A percentile compares a stretch with the other conserved stretches of the same genome.
These are phyloP conservation scores for Aspidiotus destructor DNA, from an alignment of 2,888 invertebrate species.

Conservation along the genomic window DNA sequence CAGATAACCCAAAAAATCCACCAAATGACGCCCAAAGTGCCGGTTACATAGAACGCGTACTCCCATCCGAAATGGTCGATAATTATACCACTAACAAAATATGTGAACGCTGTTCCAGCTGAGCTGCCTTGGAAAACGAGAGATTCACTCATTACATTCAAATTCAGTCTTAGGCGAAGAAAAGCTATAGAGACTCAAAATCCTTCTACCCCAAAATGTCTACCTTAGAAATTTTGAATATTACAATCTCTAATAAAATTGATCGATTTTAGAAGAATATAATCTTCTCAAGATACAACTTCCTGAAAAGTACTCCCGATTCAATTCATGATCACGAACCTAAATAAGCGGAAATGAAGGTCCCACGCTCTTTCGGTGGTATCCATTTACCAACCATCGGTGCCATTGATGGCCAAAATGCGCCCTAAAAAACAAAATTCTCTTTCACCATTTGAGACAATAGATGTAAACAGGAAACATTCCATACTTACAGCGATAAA, in stretches of 20 bases:
- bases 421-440: constrained; percentile 44
- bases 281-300: no score
- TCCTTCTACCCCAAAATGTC: no score
- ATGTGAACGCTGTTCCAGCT: constrained; percentile 56
- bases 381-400: constrained; percentile 71
- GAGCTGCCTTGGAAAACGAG: constrained; percentile 51
- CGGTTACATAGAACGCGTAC: constrained; percentile 58
- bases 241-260: no score
- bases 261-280: no score
- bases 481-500: constrained; percentile 52
- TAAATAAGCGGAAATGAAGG: constrained; percentile 55
- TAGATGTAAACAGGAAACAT: background rate
- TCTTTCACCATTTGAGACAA: background rate
- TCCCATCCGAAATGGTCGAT: constrained; percentile 60
- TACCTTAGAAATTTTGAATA: no score
- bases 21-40: constrained; percentile 55
- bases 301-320: no score
- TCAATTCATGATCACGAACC: constrained; percentile 41
- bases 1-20: constrained; percentile 53
- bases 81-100: constrained; percentile 59
- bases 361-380: constrained; percentile 66
- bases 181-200: background rate
- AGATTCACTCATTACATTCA: background rate
- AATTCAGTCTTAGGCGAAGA: background rate
- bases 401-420: constrained; percentile 69